Base-by-base conservation (phyloP, 2,888 invertebrate genomes). In the Alcis repandata region DNA sequence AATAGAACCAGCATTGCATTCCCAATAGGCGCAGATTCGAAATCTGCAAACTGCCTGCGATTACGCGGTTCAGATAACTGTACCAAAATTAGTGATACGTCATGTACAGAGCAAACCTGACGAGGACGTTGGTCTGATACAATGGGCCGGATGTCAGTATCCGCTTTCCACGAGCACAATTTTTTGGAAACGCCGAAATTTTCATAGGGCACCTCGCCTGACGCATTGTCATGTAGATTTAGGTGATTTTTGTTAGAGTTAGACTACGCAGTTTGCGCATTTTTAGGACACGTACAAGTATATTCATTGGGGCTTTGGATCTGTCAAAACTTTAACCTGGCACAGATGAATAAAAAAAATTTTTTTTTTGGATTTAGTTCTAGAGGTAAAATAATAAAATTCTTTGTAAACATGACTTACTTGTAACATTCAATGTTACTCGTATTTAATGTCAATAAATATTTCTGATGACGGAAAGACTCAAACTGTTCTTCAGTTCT, bases 111-210 rank as follows among this genome's bases (percentile, higher is more conserved):
- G 83, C 84, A 80, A 79, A 76, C 78, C 79, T 72, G 84, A 71
- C 91, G 92, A 92, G 92, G 92, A 93, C 92, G 89, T 90, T 87
- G 90, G 74, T 87, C 90, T 76, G 45, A 10, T 74, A 93, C 91
- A 93, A 93, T 80, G 72, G 65, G 68, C 87, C 89, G 92, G 92
- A 93, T 75, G 83, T 69, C 17, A 43, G 76, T 86, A 81, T 92
- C 92, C 92, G 92, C 84, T 90, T 88, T 87, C 84, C 87, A 88
- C 86, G 85, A 86, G 79, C 85, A 88, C 87, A 85, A 79, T 83
- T 90, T 92, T 90, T 92, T 92, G 90, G 90, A 89, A 92, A 88
- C 89, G 87, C 89, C 89, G 88, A 92, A 91, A 90, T 88, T 89
- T 92, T 91, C 89, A 87, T 88, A 88, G 87, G 80, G 77, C 81